Evolutionary conservation across 2,888 invertebrate species (phyloP).

Genomic region (Julus scanicus): DNA sequence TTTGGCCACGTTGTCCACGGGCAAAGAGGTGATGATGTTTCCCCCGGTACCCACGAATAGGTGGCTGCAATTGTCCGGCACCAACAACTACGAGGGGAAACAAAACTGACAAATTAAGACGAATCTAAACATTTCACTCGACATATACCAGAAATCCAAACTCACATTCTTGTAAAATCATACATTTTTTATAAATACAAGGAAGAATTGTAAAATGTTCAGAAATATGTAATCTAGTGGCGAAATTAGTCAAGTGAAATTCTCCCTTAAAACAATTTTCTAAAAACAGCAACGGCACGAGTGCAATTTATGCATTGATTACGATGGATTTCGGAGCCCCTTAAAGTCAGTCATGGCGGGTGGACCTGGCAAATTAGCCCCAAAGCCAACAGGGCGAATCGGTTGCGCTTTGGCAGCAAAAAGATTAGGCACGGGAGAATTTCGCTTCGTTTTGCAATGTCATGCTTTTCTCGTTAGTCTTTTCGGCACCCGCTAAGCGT

Average conservation of each 20-base stretch:
- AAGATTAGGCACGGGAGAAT: not conserved
- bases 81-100: slow-evolving; percentile 62
- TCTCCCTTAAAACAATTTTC: too few relatives aligned
- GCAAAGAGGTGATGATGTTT: slow-evolving; percentile 62
- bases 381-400: not conserved
- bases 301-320: too few relatives aligned
- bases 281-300: too few relatives aligned
- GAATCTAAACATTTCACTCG: not conserved
- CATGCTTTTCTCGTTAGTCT: slow-evolving; percentile 33
- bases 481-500: slow-evolving; percentile 33
- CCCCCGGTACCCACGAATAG: slow-evolving; percentile 59
- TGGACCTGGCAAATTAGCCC: not conserved
- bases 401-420: not conserved
- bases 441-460: slow-evolving; percentile 28
- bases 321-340: too few relatives aligned
- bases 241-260: too few relatives aligned
- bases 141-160: not conserved
- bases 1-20: slow-evolving; percentile 65
- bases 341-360: not conserved
- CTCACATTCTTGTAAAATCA: not conserved
- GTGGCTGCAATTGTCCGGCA: slow-evolving; percentile 63
- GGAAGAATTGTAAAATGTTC: too few relatives aligned
- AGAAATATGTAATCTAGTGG: too few relatives aligned
- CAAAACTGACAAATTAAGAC: not conserved
- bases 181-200: too few relatives aligned